Evolutionary conservation across 1,140 invertebrate species (phyloP).

Genomic region (Calliopsis andreniformis): DNA sequence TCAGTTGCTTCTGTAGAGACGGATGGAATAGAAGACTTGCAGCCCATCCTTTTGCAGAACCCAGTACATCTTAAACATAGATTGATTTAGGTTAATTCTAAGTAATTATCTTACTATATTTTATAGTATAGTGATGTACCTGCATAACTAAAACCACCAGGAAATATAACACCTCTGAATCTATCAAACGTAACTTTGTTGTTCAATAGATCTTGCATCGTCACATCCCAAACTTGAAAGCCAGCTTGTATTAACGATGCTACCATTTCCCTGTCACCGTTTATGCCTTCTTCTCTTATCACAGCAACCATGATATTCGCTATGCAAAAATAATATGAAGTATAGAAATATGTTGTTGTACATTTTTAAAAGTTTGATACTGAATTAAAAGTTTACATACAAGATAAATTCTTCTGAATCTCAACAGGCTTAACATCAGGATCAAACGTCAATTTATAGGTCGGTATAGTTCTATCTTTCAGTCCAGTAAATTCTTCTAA

Average conservation of each 20-base stretch:
- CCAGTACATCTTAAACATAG: conserved; percentile 90
- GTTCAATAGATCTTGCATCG: conserved; percentile 92
- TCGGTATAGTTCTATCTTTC: conserved; percentile 83
- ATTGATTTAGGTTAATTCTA: conserved; percentile 13
- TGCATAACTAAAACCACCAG: conserved; percentile 98
- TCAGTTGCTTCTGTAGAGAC: conserved; percentile 83
- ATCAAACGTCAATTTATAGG: conserved; percentile 88
- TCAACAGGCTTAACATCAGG: conserved; percentile 81
- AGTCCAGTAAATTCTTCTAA: conserved; percentile 88
- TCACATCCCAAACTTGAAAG: conserved; percentile 96
- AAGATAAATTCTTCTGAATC: conserved; percentile 68
- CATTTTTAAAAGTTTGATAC: neutral
- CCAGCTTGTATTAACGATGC: conserved; percentile 95
- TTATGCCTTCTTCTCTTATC: conserved; percentile 97
- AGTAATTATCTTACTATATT: neutral
- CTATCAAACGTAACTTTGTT: conserved; percentile 87
- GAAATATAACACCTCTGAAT: conserved; percentile 96
- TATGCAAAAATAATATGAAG: conserved; percentile 30
- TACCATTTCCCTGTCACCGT: conserved; percentile 98
- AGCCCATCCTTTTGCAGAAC: conserved; percentile 99
- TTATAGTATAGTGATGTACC: conserved; percentile 80
- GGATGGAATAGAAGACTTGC: conserved; percentile 91
- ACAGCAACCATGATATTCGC: conserved; percentile 90
- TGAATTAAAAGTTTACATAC: conserved; percentile 46
- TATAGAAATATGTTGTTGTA: conserved; percentile 21